phyloP scores from a whole-genome alignment of 1,140 invertebrate species.

The Drosophila baimaii region DNA sequence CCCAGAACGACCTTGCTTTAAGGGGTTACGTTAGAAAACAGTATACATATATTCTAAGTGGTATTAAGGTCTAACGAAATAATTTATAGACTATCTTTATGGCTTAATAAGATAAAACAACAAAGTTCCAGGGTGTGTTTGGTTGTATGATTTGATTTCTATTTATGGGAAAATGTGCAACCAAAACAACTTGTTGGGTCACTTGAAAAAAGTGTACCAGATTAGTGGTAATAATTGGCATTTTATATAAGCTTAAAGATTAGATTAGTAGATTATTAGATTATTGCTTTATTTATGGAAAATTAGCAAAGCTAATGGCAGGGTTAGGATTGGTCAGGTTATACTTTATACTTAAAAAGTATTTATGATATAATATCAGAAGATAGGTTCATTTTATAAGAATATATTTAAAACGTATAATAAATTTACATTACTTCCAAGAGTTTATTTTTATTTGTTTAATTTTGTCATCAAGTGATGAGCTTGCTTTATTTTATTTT shows the following conservation, averaged over 20 bases:
- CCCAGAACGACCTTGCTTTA: slow-evolving; percentile 1
- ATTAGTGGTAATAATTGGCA: neutral
- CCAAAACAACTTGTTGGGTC: neutral
- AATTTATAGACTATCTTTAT: neutral
- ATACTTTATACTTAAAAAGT: neutral
- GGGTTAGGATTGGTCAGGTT: slow-evolving; percentile 16
- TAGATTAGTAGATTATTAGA: slow-evolving; percentile 15
- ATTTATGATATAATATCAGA: neutral
- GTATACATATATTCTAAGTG: neutral
- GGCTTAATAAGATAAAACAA: slow-evolving; percentile 6
- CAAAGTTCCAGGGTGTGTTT: neutral
- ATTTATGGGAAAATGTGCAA: slow-evolving; percentile 9
- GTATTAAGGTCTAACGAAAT: neutral
- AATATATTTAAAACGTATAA: neutral
- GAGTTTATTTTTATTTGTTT: neutral
- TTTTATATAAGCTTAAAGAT: slow-evolving; percentile 4
- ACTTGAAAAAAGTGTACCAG: neutral
- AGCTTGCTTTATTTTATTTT: slow-evolving; percentile 5
- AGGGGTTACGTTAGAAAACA: neutral
- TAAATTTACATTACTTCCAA: neutral
- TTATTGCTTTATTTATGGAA: neutral
- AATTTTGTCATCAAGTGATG: neutral
- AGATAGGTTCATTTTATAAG: neutral
- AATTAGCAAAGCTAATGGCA: slow-evolving; percentile 2
- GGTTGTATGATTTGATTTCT: slow-evolving; percentile 15